These are phyloP conservation scores for Syngnathus floridae DNA, from an alignment of 2,113 vertebrate genomes.

Conservation along the genomic window DNA sequence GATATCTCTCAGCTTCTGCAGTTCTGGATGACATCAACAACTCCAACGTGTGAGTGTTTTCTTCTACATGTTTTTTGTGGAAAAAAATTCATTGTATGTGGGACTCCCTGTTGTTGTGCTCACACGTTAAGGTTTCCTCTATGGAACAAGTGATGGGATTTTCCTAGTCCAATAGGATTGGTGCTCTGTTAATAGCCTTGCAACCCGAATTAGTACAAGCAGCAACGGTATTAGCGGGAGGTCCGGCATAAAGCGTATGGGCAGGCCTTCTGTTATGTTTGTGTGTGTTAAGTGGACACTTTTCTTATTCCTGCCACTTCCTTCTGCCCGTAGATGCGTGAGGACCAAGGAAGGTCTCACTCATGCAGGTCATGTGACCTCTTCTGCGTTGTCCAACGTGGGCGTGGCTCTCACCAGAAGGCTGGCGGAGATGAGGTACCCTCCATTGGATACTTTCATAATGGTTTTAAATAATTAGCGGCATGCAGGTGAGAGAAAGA, in stretches of 20 bases:
- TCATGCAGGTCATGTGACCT: constrained; percentile 86
- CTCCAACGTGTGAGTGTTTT: constrained; percentile 73
- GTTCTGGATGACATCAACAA: constrained; percentile 80
- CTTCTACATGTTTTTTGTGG: background rate
- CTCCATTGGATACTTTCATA: background rate
- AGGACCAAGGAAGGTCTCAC: constrained; percentile 90
- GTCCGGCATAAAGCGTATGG: constrained; percentile 11
- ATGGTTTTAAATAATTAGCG: background rate
- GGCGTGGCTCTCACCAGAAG: constrained; percentile 84
- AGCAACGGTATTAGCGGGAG: constrained; percentile 30
- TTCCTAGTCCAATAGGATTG: constrained; percentile 51
- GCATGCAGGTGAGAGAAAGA: too few species aligned
- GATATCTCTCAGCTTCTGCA: constrained; percentile 78
- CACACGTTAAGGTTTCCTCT: constrained; percentile 24
- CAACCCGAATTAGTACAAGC: constrained; percentile 46
- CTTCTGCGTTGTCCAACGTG: constrained; percentile 81
- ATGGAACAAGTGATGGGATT: constrained; percentile 62
- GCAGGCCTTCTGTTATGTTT: background rate
- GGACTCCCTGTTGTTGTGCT: constrained; percentile 1
- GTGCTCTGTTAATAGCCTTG: constrained; percentile 54
- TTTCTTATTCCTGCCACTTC: background rate
- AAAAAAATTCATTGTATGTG: background rate
- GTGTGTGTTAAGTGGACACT: background rate
- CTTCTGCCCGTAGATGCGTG: constrained; percentile 73
- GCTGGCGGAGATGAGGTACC: constrained; percentile 88